Evolutionary conservation across 2,797 vertebrate species (phyloP).

Genomic region (Zenarchopterus dispar): DNA sequence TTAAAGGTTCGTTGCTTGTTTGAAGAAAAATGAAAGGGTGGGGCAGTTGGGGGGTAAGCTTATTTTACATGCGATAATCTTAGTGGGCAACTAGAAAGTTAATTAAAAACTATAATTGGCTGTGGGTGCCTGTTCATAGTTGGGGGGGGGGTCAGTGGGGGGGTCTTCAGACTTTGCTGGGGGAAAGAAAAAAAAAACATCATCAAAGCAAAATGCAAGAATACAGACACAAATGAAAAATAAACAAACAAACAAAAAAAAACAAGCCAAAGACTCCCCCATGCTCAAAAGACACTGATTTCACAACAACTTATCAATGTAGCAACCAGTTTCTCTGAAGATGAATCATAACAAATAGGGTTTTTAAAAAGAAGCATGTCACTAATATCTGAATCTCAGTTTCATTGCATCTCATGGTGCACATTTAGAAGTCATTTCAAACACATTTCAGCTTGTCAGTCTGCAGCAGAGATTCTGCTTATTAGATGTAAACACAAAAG

Average conservation of each 20-base stretch:
- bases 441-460: no score
- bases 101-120: conserved; percentile 90
- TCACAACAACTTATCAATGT: conserved; percentile 11
- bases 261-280: conserved; percentile 42
- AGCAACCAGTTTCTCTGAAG: not conserved
- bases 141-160: conserved; percentile 77
- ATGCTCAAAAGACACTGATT: conserved; percentile 27
- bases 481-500: no score
- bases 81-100: conserved; percentile 85
- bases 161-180: conserved; percentile 77
- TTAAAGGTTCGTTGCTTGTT: conserved; percentile 84
- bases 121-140: conserved; percentile 83
- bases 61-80: conserved; percentile 88
- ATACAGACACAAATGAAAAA: conserved; percentile 49
- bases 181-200: conserved; percentile 49
- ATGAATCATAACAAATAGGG: conserved; percentile 7
- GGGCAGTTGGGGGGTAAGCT: conserved; percentile 70
- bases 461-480: no score
- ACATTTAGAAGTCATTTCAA: no score
- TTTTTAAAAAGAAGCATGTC: conserved; percentile 16
- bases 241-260: conserved; percentile 1
- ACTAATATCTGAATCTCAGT: conserved; percentile 37
- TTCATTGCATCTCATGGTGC: conserved; percentile 9
- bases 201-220: conserved; percentile 69
- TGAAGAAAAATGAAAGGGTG: conserved; percentile 75